Evolutionary conservation across 1,140 invertebrate genomes (phyloP).

Genomic region (Pristionchus pacificus): DNA sequence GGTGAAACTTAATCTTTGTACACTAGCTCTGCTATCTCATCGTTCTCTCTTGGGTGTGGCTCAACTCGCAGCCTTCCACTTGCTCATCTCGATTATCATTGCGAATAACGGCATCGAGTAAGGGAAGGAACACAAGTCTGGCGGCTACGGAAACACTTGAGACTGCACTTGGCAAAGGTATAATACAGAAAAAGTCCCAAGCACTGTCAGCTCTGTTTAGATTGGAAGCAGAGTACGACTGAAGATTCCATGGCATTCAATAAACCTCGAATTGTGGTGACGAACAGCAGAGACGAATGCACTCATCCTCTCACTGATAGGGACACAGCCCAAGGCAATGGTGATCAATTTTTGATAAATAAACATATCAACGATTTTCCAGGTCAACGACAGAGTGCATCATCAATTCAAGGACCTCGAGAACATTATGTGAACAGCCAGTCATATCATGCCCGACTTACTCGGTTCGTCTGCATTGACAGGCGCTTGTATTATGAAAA

Average conservation of each 20-base stretch:
- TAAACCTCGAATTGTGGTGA: constrained; percentile 22
- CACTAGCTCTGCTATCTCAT: constrained; percentile 51
- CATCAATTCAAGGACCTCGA: constrained; percentile 19
- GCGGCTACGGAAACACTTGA: background rate
- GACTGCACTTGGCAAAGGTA: background rate
- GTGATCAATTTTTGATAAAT: background rate
- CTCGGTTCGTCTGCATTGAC: constrained; percentile 16
- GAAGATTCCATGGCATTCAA: constrained; percentile 26
- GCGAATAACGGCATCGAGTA: constrained; percentile 38
- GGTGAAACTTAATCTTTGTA: background rate
- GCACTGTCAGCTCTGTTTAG: too few relatives aligned
- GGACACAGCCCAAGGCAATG: background rate
- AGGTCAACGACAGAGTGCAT: constrained; percentile 5
- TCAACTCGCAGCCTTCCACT: constrained; percentile 48
- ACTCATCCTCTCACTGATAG: background rate
- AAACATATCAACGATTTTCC: constrained; percentile 4
- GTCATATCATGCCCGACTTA: constrained; percentile 28
- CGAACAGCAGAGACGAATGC: background rate
- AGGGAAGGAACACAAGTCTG: too few relatives aligned
- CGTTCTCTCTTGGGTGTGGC: constrained; percentile 51
- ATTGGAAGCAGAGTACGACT: too few relatives aligned
- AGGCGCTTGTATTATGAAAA: background rate
- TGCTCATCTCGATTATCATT: constrained; percentile 38
- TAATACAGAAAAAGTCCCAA: constrained; percentile 9
- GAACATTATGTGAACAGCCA: constrained; percentile 18